Base-by-base conservation (phyloP, 2,113 vertebrate genomes). In the Aleadryas rufinucha region DNA sequence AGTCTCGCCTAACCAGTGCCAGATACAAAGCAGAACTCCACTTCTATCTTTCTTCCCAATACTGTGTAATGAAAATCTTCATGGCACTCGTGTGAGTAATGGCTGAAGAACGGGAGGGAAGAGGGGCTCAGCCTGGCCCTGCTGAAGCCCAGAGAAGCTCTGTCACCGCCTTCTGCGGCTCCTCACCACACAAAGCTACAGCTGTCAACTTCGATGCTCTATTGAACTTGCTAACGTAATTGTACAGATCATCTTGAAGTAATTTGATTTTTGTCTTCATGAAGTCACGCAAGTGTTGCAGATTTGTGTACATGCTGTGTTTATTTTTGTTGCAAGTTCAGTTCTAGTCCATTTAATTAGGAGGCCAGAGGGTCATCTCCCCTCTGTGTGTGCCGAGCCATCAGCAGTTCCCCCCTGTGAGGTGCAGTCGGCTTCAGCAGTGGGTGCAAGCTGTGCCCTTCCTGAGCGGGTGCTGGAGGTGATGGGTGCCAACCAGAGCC, bases 251-350 rank as follows among this genome's bases (percentile, higher is more conserved):
- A 96, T 95, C 94, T 96, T 96, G 95, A 96, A 97, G 77, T 69
- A 94, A 97, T 97, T 96, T 96, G 89, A 91, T 79, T 96, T 95
- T 93, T 95, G 89, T 93, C 94, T 96, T 89, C 45, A 2, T 41
- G 20, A 93, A 95, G 96, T 96, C 94, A 96, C 45, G 84, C 94
- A 96, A 96, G 49, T 87, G 89, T 93, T 95, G 96, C 96, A 53
- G 85, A 90, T 96, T 85, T 97, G 93, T 96, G 77, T 93, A 94
- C 79, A 94, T 41, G 82, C 87, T 87, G 79, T 93, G 90, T 96
- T 97, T 97, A 81, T 97, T 96, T 96, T 96, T 75, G 64, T 93
- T 96, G 68, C 66, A 94, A 97, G 95, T 96, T 97, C 96, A 95
- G 80, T 93, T 90, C 94, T 92, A 96, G 95, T 96, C 95, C 86